Evolutionary conservation across 2,888 invertebrate genomes (phyloP), one percentile per base, ranked within the genome.

Genomic region (Prostheceraeus crozeri): DNA sequence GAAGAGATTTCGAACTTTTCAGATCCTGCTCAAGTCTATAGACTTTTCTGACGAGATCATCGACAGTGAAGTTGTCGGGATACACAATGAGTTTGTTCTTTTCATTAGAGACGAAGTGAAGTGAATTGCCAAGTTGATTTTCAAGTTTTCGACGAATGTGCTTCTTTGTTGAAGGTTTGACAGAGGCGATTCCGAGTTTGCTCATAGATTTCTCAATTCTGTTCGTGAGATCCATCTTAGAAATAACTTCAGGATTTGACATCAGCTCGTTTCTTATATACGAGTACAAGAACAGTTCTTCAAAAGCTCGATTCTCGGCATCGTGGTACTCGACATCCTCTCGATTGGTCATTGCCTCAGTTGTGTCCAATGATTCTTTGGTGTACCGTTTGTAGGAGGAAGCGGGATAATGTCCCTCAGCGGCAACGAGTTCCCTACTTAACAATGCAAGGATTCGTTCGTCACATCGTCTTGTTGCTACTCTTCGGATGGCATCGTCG

Each of bases 221-320:
- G 40, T 8, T 16, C n/a, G 40, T 40, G 40, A 40, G 40, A 40
- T 40, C 40, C 14, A 16, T 40, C 40, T 16, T 40, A 21, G 4
- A n/a, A 16, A 40, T 14, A 16, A 40, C 19, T 40, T 40, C 40
- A 16, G 40, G n/a, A 14, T 40, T 40, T 40, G 40, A 21, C 16
- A 40, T 40, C 16, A 40, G 40, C 19, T 40, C n/a, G 40, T 8
- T 40, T 21, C 40, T 40, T 40, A 40, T 40, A n/a, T n/a, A n/a
- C n/a, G n/a, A n/a, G 40, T 8, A 40, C 40, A 40, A 33, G 33
- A 40, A 40, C 40, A 40, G 40, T 40, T n/a, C 40, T 16, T 40
- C 40, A 40, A 16, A 40, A 21, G 40, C 6, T 14, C 8, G 40
- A 14, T 40, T 40, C 40, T 40, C 40, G 14, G n/a, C 40, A 40